These are phyloP conservation scores for Montipora capitata DNA, from an alignment of 92 coral and sea anemone genomes.

Conservation along the genomic window DNA sequence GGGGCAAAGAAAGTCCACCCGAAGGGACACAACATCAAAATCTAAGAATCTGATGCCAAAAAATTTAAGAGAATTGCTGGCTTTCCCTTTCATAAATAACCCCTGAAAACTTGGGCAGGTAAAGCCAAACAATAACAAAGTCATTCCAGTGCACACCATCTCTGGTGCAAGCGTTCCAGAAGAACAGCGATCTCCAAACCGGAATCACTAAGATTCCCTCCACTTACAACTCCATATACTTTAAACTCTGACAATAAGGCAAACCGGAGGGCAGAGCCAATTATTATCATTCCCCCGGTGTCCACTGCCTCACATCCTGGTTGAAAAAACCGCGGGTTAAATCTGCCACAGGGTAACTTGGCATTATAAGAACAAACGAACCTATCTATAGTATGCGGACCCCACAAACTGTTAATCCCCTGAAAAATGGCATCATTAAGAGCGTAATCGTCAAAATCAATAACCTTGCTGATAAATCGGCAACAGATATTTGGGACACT, in stretches of 20 bases:
- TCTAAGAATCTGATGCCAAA: constrained; percentile 54
- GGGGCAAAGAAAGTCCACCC: constrained; percentile 8
- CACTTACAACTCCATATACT: constrained; percentile 12
- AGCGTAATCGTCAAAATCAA: too few species aligned
- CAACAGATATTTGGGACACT: too few species aligned
- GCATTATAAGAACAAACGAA: constrained; percentile 42
- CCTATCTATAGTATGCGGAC: constrained; percentile 39
- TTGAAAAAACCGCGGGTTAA: constrained; percentile 42
- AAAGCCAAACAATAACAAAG: constrained; percentile 51
- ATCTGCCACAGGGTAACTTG: background rate
- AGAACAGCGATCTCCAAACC: constrained; percentile 34
- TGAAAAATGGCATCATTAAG: constrained; percentile 39
- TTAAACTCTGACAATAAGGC: constrained; percentile 14
- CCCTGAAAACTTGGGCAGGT: constrained; percentile 39
- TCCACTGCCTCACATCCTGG: constrained; percentile 28
- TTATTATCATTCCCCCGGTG: constrained; percentile 26
- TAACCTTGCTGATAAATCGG: too few species aligned
- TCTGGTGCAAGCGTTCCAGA: constrained; percentile 34
- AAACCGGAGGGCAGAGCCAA: constrained; percentile 33
- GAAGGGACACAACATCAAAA: constrained; percentile 35
- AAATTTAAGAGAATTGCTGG: constrained; percentile 54
- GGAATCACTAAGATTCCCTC: constrained; percentile 26
- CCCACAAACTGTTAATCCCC: constrained; percentile 20
- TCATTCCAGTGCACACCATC: constrained; percentile 43
- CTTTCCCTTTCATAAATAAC: constrained; percentile 59